Evolutionary conservation across 2,797 vertebrate species (phyloP).

Genomic region (Sardinella longiceps): DNA sequence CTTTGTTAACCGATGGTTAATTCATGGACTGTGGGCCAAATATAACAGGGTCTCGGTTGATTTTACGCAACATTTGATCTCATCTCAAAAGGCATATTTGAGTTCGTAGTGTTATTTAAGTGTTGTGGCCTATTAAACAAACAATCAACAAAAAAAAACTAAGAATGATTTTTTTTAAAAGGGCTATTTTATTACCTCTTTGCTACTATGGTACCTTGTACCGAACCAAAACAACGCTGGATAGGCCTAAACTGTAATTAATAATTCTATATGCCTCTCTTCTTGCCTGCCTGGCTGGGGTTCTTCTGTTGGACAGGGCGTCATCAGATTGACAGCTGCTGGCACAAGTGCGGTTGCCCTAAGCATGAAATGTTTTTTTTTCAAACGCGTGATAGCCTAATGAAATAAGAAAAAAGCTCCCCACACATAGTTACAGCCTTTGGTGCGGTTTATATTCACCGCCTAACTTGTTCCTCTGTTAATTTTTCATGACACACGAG

Average conservation of each 20-base stretch:
- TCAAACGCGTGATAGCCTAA: not conserved
- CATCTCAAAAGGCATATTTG: not conserved
- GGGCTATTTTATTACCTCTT: not conserved
- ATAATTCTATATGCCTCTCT: not conserved
- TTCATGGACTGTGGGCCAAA: not conserved
- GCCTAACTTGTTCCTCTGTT: conserved; percentile 75
- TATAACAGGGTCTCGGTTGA: not conserved
- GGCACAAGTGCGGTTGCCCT: conserved; percentile 4
- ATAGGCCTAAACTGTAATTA: not conserved
- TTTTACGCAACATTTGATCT: not conserved
- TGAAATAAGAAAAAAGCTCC: conserved; percentile 31
- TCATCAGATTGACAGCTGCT: conserved; percentile 4
- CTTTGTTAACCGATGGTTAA: conserved; percentile 13
- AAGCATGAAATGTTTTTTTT: not conserved
- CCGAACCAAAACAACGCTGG: not conserved
- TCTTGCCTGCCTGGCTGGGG: not conserved
- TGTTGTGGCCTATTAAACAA: not conserved
- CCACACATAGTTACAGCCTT: conserved; percentile 20
- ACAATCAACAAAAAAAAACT: no score
- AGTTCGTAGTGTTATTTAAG: not conserved
- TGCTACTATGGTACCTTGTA: not conserved
- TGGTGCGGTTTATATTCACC: conserved; percentile 63
- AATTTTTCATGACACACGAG: conserved; percentile 79
- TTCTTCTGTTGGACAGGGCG: not conserved
- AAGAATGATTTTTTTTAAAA: not conserved